A percentile compares a stretch with the other conserved stretches of the same genome.
Evolutionary conservation across 2,888 invertebrate species (phyloP).

Genomic region (Parascotia fuliginaria): DNA sequence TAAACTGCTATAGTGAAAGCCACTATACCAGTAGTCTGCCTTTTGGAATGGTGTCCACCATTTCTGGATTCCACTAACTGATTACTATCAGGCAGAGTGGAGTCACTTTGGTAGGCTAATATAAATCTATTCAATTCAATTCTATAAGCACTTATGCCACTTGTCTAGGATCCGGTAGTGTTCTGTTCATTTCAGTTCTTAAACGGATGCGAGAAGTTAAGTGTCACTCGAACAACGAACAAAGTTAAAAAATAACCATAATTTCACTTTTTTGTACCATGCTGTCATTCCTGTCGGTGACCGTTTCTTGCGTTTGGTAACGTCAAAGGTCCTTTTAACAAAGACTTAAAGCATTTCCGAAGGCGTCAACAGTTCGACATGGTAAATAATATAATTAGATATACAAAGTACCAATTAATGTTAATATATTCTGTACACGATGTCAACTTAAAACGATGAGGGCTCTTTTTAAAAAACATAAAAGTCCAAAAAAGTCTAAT

Average conservation of each 20-base stretch:
- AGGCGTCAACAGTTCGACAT: slow-evolving; percentile 36
- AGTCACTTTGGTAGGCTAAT: no score
- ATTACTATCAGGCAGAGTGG: no score
- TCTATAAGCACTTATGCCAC: no score
- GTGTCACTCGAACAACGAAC: background rate
- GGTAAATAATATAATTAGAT: slow-evolving; percentile 58
- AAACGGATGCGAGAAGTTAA: background rate
- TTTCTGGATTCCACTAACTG: no score
- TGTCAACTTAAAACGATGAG: slow-evolving; percentile 54
- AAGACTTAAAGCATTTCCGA: slow-evolving; percentile 33
- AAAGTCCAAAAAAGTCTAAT: slow-evolving; percentile 62
- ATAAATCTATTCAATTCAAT: no score
- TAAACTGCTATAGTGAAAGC: no score
- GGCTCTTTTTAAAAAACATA: slow-evolving; percentile 56
- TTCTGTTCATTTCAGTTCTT: no score
- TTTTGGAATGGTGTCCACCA: no score
- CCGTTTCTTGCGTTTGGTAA: slow-evolving; percentile 21
- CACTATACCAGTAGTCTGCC: no score
- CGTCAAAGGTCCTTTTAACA: slow-evolving; percentile 48
- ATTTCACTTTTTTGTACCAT: background rate
- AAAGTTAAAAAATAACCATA: background rate
- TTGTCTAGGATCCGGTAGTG: no score
- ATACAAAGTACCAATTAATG: slow-evolving; percentile 66
- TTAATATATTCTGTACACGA: slow-evolving; percentile 75
- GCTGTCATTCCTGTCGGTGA: slow-evolving; percentile 5